Evolutionary conservation across 2,888 invertebrate species (phyloP), one percentile per base, ranked within the genome.

Genomic region (Heterodera filipjevi): DNA sequence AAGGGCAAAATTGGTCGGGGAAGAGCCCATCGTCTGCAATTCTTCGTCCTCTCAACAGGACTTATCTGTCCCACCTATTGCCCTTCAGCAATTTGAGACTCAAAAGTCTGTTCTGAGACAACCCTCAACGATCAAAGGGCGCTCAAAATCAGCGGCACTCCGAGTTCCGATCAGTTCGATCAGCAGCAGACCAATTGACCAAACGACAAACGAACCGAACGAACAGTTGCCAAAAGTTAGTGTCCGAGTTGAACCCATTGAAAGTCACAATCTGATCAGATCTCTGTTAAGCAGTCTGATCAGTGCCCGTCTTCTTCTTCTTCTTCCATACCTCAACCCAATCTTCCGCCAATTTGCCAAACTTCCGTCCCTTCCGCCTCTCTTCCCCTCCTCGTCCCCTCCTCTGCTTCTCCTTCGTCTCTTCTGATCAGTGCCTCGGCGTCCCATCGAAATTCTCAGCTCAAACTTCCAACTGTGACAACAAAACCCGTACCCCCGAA

Each of bases 101-200:
- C 59, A 59, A 59, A 59, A 59, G 59, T 59, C 59, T 5, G 27
- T 59, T 59, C 59, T 59, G 59, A 59, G 59, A 59, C 59, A 59
- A 12, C 59, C 59, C 27, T 59, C 59, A 12, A 22, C 59, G 59
- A 8, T 59, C 10, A 27, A 19, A 59, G 59, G n/a, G 8, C 59
- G 59, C 5, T 59, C 59, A n/a, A 59, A 59, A n/a, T 59, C 59
- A 27, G 59, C 59, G 22, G 59, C 59, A 59, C 59, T 59, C 10
- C 59, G 59, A 59, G 53, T 19, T 59, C 59, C 59, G 59, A 59
- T 53, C 53, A 53, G 22, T 53, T 53, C 53, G 53, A 53, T 53
- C 22, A 53, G 39, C 49, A 49, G 49, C 49, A 14, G 59, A 53
- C 22, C 53, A 19, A 22, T 53, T 12, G 22, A 53, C 27, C 59